phyloP scores from a whole-genome alignment of 2,888 invertebrate genomes.

The Lordiphosa fenestrarum region DNA sequence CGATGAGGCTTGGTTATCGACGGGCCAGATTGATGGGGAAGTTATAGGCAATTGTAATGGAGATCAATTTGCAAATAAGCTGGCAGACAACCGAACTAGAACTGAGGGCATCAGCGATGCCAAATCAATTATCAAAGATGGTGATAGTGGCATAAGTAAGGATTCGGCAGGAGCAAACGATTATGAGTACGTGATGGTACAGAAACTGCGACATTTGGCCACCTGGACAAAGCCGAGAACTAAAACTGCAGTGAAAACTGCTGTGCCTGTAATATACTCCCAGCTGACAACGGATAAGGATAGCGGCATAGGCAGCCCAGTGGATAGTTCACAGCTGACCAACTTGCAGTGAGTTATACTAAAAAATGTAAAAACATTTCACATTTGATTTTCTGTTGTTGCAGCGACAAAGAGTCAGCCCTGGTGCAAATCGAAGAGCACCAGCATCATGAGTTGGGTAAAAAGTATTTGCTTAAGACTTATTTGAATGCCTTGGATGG shows the following conservation, averaged over 20 bases:
- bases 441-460: constrained; percentile 88
- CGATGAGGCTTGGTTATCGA: too few relatives aligned
- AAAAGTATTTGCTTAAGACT: constrained; percentile 89
- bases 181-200: constrained; percentile 26
- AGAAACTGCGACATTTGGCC: constrained; percentile 69
- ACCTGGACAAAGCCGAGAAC: constrained; percentile 20
- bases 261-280: constrained; percentile 6
- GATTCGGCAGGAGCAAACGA: not conserved
- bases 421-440: constrained; percentile 89
- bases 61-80: constrained; percentile 1
- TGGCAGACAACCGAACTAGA: not conserved
- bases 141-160: not conserved
- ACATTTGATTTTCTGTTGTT: too few relatives aligned
- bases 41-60: too few relatives aligned
- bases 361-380: too few relatives aligned
- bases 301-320: constrained; percentile 80
- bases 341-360: constrained; percentile 78
- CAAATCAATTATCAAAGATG: constrained; percentile 2
- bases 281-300: constrained; percentile 66
- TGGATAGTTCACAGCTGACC: constrained; percentile 78
- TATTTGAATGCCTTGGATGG: constrained; percentile 84
- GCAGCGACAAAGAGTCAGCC: too few relatives aligned
- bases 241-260: constrained; percentile 32
- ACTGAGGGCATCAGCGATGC: not conserved
- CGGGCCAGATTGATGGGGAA: too few relatives aligned